phyloP scores from a whole-genome alignment of 2,888 invertebrate species.

The Neoitamus cyanurus region DNA sequence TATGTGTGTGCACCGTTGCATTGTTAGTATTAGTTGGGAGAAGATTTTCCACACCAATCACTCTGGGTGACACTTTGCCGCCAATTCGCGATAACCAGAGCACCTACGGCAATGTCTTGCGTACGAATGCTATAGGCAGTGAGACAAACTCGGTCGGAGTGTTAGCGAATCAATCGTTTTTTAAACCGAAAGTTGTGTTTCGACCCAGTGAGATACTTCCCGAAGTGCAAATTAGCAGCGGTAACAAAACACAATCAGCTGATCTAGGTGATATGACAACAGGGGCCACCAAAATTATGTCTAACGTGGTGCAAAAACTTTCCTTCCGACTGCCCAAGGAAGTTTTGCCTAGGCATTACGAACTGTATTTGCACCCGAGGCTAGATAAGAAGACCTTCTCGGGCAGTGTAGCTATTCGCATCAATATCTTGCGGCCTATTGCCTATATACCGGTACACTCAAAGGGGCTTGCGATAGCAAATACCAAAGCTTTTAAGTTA shows the following conservation, averaged over 20 bases:
- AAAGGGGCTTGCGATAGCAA: slow-evolving; percentile 67
- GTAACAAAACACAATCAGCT: slow-evolving; percentile 12
- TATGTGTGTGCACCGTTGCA: slow-evolving; percentile 62
- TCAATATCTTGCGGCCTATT: slow-evolving; percentile 66
- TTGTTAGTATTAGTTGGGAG: slow-evolving; percentile 64
- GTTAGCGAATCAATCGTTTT: neutral
- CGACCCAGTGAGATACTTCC: slow-evolving; percentile 49
- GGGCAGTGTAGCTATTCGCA: slow-evolving; percentile 70
- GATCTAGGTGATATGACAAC: slow-evolving; percentile 42
- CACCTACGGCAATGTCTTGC: neutral
- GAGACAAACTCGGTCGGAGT: neutral
- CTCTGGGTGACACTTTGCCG: neutral
- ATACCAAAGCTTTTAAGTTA: slow-evolving; percentile 63
- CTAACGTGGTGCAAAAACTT: slow-evolving; percentile 61
- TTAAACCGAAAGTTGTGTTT: slow-evolving; percentile 56
- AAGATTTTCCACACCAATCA: slow-evolving; percentile 38
- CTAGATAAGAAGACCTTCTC: slow-evolving; percentile 70
- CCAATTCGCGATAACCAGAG: slow-evolving; percentile 26
- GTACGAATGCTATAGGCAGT: neutral
- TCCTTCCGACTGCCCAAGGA: slow-evolving; percentile 71
- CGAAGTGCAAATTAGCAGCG: neutral
- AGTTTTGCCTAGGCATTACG: slow-evolving; percentile 73
- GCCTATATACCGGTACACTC: slow-evolving; percentile 68
- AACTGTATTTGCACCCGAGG: slow-evolving; percentile 73
- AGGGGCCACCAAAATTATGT: slow-evolving; percentile 58